Conservation (phyloP, 2,113 vertebrate species). For the Grallaria varia region DNA sequence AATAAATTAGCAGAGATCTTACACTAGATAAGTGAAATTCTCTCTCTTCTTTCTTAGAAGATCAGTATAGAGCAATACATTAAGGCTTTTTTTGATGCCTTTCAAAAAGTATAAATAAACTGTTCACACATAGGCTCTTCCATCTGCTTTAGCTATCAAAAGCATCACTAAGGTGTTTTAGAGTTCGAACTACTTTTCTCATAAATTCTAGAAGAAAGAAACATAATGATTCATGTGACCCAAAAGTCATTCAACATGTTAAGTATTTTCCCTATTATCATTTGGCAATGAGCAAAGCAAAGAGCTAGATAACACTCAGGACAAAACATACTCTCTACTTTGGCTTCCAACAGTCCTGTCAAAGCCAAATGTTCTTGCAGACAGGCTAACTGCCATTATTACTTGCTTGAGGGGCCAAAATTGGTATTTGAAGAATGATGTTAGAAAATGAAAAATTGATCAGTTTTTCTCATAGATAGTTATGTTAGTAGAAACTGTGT, state of each 20-base stretch:
- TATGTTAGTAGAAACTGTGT: neutral
- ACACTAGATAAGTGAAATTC: neutral
- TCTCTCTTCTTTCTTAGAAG: neutral
- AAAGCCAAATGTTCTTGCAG: neutral
- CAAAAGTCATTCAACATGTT: neutral
- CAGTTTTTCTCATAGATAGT: neutral
- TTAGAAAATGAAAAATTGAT: slow-evolving; percentile 2
- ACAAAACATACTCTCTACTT: neutral
- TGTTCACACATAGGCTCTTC: neutral
- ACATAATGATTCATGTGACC: neutral
- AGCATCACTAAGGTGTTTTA: neutral
- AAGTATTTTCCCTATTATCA: neutral
- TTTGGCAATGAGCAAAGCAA: neutral
- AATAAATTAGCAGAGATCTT: neutral
- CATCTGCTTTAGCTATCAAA: neutral
- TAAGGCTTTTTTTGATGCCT: neutral
- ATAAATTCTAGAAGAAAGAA: neutral
- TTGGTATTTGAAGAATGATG: neutral
- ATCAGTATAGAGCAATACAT: neutral
- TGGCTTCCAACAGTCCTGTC: neutral
- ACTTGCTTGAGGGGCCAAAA: neutral
- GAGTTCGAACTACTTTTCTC: neutral
- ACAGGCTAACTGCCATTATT: neutral
- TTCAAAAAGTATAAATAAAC: neutral
- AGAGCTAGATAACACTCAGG: neutral